Evolutionary conservation across 92 coral and sea anemone genomes (phyloP).

Genomic region (Palythoa grandiflora): DNA sequence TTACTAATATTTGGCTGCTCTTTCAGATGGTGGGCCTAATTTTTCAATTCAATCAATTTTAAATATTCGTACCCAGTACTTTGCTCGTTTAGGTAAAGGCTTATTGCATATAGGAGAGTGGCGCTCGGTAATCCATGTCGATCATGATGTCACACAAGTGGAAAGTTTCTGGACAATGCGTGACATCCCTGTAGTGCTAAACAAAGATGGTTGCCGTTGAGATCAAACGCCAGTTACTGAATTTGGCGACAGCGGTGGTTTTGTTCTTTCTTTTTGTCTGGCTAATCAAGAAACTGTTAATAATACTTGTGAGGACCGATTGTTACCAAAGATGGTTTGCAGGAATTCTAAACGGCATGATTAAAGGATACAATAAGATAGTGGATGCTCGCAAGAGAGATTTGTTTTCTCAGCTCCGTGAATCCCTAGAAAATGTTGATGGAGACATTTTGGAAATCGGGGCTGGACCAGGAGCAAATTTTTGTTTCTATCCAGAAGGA

Average conservation of each 20-base stretch:
- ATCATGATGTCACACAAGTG: too few relatives aligned
- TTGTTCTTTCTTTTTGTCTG: background rate
- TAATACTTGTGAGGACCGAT: conserved; percentile 21
- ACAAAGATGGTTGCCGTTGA: too few relatives aligned
- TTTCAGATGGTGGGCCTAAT: too few relatives aligned
- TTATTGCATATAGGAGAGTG: too few relatives aligned
- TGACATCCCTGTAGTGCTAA: too few relatives aligned
- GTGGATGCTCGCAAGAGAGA: conserved; percentile 69
- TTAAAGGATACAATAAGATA: conserved; percentile 70
- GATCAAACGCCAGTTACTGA: background rate
- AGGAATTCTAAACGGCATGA: conserved; percentile 55
- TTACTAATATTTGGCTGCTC: too few relatives aligned
- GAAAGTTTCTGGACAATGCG: too few relatives aligned
- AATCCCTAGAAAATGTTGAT: conserved; percentile 47
- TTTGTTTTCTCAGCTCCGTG: conserved; percentile 70
- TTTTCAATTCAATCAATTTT: too few relatives aligned
- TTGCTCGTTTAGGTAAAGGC: too few relatives aligned
- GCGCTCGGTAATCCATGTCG: too few relatives aligned
- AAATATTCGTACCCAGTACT: too few relatives aligned
- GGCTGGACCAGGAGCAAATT: conserved; percentile 95
- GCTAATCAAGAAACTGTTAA: background rate
- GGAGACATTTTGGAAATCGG: conserved; percentile 96
- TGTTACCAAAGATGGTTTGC: conserved; percentile 81
- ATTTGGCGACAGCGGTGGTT: background rate
- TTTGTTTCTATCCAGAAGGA: conserved; percentile 82